Base-by-base conservation (phyloP, 2,888 invertebrate species). In the Beris chalybata region DNA sequence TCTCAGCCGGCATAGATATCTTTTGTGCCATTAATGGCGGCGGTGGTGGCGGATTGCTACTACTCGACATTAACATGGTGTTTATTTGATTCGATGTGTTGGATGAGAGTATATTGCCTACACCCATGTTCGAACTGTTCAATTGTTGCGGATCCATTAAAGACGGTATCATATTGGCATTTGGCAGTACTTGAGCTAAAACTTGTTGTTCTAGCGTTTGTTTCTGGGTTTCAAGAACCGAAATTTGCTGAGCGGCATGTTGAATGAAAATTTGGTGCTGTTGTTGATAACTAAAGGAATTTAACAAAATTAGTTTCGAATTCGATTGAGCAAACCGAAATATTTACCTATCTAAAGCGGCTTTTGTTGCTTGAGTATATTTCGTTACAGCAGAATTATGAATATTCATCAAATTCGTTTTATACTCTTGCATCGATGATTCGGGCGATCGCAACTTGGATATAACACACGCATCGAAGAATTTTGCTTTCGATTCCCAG, bases 401-500 rank as follows among this genome's bases (percentile, higher is more conserved):
- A 73, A 91, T 89, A 22, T 90, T 87, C 74, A 95, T 88, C 73
- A 95, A 83, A 78, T 89, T 89, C 70, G 91, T 89, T 83, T 96
- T 92, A 79, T 93, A 95, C 75, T 92, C 90, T 74, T 92, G 89
- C 85, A 95, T 91, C n/a, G 95, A 93, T 65, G 87, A 86, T 70
- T 89, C 87, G 1, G 96, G 95, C 73, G 91, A 91, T 77, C 92
- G 90, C 83, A 97, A 85, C 81, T 92, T 91, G 70, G 91, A 90
- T 74, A 95, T 89, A 71, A 93, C 91, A 9, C 88, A 85, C 12
- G 88, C 84, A 78, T 90, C 90, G 78, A 94, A 90, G 83, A 93
- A 93, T 83, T 93, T 90, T 70, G 90, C 89, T 84, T 98, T 97
- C 72, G 95, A 93, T 83, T 97, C 97, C 99, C 99, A 99, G 53